These are phyloP conservation scores for Picathartes gymnocephalus DNA, from an alignment of 2,113 vertebrate genomes.

Conservation along the genomic window DNA sequence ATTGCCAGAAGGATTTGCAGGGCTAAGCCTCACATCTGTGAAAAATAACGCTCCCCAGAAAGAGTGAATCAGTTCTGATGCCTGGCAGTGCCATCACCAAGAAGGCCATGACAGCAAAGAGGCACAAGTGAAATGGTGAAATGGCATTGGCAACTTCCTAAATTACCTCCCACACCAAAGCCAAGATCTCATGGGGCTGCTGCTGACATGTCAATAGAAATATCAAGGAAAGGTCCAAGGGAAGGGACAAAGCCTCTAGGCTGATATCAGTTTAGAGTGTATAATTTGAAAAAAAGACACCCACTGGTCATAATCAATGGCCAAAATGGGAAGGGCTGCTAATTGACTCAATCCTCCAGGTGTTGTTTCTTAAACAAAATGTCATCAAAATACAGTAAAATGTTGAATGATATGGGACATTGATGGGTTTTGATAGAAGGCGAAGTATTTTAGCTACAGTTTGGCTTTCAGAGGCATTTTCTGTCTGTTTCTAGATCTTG, in stretches of 20 bases:
- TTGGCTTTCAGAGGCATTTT: constrained; percentile 23
- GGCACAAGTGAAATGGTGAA: background rate
- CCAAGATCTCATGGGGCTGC: background rate
- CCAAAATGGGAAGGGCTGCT: background rate
- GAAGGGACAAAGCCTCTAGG: constrained; percentile 6
- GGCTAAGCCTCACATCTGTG: background rate
- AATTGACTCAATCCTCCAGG: background rate
- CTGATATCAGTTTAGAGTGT: background rate
- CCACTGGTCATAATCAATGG: background rate
- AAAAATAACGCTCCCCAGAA: background rate
- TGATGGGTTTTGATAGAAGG: background rate
- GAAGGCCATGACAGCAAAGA: background rate
- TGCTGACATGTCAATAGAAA: background rate
- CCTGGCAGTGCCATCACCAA: background rate
- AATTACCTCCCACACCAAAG: background rate
- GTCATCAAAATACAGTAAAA: background rate
- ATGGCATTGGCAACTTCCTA: background rate
- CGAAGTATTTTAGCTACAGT: background rate
- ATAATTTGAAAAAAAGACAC: background rate
- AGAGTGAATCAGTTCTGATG: background rate
- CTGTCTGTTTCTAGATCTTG: background rate
- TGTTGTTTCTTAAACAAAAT: background rate
- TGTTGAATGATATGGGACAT: background rate
- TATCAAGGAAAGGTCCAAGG: background rate
- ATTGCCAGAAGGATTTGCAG: background rate